Conservation (phyloP, 37 sponge, comb jelly and placozoan genomes). For the Cliona cf. orientalis region DNA sequence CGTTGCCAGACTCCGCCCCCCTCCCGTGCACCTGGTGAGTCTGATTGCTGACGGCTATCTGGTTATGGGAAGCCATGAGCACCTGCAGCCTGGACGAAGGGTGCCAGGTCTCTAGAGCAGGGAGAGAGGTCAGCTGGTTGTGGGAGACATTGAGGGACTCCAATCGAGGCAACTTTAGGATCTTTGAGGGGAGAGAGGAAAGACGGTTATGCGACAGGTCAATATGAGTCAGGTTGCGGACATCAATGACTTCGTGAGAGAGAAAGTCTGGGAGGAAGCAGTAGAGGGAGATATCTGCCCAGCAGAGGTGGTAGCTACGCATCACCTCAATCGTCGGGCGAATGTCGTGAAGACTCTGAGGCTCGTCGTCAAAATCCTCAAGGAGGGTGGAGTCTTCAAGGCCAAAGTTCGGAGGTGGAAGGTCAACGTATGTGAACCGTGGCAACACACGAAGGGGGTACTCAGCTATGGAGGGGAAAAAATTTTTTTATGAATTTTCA, state of each 20-base stretch:
- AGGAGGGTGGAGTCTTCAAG: conserved; percentile 16
- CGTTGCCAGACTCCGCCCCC: too few species aligned
- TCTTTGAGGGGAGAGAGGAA: conserved; percentile 23
- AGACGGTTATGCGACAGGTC: conserved; percentile 69
- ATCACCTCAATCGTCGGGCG: conserved; percentile 42
- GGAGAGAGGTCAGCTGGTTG: conserved; percentile 51
- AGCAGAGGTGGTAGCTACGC: conserved; percentile 33
- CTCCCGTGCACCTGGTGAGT: conserved; percentile 4
- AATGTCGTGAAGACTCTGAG: conserved; percentile 42
- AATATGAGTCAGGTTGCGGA: conserved; percentile 31
- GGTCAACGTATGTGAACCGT: conserved; percentile 7
- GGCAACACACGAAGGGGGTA: conserved; percentile 57
- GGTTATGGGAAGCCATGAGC: conserved; percentile 62
- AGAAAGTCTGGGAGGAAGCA: conserved; percentile 36
- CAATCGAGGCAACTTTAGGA: conserved; percentile 49
- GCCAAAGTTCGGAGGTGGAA: background rate
- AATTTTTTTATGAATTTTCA: background rate
- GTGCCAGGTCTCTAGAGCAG: conserved; percentile 27
- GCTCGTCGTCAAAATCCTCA: conserved; percentile 28
- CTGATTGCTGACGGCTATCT: conserved; percentile 7
- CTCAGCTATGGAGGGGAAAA: conserved; percentile 11
- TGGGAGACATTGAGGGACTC: conserved; percentile 69
- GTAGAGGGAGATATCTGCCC: conserved; percentile 60
- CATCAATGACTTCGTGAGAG: background rate
- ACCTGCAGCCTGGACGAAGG: conserved; percentile 26